These are phyloP conservation scores for Sesamia inferens DNA, from an alignment of 2,888 invertebrate genomes.

Conservation along the genomic window DNA sequence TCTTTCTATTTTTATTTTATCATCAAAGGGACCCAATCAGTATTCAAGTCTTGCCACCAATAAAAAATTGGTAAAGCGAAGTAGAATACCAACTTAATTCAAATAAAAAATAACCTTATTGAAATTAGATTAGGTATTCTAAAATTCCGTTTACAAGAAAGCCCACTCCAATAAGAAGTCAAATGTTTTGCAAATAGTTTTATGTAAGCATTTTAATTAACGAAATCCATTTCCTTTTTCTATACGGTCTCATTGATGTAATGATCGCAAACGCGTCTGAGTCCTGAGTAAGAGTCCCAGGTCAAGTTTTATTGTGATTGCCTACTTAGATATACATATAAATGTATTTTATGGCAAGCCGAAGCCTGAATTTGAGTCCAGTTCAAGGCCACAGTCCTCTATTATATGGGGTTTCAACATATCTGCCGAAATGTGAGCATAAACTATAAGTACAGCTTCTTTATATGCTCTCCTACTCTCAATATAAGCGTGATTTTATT, in stretches of 20 bases:
- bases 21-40: constrained; percentile 12
- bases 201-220: background rate
- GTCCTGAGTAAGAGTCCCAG: background rate
- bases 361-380: background rate
- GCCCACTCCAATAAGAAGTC: constrained; percentile 3
- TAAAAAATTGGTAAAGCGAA: constrained; percentile 33
- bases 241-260: background rate
- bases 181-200: constrained; percentile 10
- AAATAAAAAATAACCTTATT: constrained; percentile 26
- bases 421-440: background rate
- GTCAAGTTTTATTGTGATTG: background rate
- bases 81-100: constrained; percentile 28
- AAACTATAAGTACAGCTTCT: too few relatives aligned
- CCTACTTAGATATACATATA: background rate
- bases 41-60: constrained; percentile 33
- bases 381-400: background rate
- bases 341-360: background rate
- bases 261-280: background rate
- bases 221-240: background rate
- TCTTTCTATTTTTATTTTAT: constrained; percentile 8
- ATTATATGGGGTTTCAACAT: background rate
- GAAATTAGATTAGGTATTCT: constrained; percentile 30
- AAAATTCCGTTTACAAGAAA: constrained; percentile 12
- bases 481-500: background rate
- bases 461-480: too few relatives aligned